A percentile compares a stretch with the other conserved stretches of the same genome.
These are phyloP conservation scores for Ellobius talpinus DNA, from an alignment of 2,113 vertebrate genomes.

Conservation along the genomic window DNA sequence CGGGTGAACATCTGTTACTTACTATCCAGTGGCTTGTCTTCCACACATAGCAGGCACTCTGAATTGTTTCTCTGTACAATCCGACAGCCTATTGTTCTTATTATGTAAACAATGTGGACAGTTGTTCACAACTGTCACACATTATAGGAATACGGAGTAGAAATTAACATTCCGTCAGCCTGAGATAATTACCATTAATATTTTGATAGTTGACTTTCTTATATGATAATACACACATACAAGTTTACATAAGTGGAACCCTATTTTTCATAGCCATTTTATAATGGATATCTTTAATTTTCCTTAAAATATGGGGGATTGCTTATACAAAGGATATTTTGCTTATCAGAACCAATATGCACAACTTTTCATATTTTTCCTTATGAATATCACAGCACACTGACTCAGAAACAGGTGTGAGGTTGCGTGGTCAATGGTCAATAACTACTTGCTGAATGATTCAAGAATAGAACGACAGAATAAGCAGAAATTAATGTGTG, in stretches of 20 bases:
- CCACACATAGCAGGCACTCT: background rate
- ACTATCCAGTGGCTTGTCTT: background rate
- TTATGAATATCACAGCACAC: background rate
- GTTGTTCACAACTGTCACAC: background rate
- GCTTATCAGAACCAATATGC: background rate
- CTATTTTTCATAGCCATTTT: background rate
- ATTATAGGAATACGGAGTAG: background rate
- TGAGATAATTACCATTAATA: conserved; percentile 9
- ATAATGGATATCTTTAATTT: background rate
- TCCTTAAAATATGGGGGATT: background rate
- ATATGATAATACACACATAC: background rate
- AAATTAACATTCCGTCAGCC: conserved; percentile 19
- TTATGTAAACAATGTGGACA: background rate
- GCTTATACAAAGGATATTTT: background rate
- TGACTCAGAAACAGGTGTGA: background rate
- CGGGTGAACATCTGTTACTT: background rate
- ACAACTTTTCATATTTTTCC: conserved; percentile 15
- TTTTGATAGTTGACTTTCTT: conserved; percentile 4
- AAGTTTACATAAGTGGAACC: background rate
- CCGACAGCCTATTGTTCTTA: background rate
- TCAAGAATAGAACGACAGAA: conserved; percentile 44
- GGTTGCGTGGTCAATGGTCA: background rate
- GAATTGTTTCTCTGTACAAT: background rate
- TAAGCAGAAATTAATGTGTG: background rate
- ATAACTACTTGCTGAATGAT: conserved; percentile 22